A percentile compares a stretch with the other conserved stretches of the same genome.
These are phyloP conservation scores for Conistra vaccinii DNA, from an alignment of 2,888 invertebrate genomes.

Conservation along the genomic window DNA sequence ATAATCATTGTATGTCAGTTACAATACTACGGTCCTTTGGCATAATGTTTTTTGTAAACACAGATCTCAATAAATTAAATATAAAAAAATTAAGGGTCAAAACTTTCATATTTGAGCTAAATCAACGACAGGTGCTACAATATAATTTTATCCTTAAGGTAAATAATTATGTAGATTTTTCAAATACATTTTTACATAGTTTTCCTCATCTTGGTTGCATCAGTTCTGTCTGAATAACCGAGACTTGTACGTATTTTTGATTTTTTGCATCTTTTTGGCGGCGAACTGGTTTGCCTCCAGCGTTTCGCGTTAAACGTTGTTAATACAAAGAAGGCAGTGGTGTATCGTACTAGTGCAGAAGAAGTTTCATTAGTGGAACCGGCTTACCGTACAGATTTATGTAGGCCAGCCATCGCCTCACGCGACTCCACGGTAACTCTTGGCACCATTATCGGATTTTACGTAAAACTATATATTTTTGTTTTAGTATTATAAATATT, in stretches of 20 bases:
- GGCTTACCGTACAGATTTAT: slow-evolving; percentile 74
- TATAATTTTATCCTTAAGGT: slow-evolving; percentile 36
- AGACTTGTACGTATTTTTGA: slow-evolving; percentile 23
- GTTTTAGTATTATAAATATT: slow-evolving; percentile 49
- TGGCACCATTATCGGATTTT: slow-evolving; percentile 63
- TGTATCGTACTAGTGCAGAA: slow-evolving; percentile 69
- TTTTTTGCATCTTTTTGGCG: slow-evolving; percentile 54
- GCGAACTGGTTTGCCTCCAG: slow-evolving; percentile 60
- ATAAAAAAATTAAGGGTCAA: neutral
- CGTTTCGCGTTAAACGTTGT: slow-evolving; percentile 48
- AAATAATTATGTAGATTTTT: slow-evolving; percentile 27
- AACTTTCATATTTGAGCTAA: slow-evolving; percentile 19
- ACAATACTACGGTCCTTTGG: slow-evolving; percentile 26
- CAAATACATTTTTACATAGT: slow-evolving; percentile 25
- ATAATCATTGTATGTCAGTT: slow-evolving; percentile 40
- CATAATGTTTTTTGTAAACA: slow-evolving; percentile 8
- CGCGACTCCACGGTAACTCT: slow-evolving; percentile 73
- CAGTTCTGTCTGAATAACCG: slow-evolving; percentile 18
- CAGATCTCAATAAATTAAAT: neutral
- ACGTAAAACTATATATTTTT: slow-evolving; percentile 53
- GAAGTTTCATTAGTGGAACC: slow-evolving; percentile 76
- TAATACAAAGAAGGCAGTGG: slow-evolving; percentile 65
- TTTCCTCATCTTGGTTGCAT: slow-evolving; percentile 49
- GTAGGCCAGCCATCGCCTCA: slow-evolving; percentile 79
- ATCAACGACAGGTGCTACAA: neutral